Evolutionary conservation across 2,797 vertebrate genomes (phyloP), one percentile per base, ranked within the genome.

Genomic region (Sylvia borin): DNA sequence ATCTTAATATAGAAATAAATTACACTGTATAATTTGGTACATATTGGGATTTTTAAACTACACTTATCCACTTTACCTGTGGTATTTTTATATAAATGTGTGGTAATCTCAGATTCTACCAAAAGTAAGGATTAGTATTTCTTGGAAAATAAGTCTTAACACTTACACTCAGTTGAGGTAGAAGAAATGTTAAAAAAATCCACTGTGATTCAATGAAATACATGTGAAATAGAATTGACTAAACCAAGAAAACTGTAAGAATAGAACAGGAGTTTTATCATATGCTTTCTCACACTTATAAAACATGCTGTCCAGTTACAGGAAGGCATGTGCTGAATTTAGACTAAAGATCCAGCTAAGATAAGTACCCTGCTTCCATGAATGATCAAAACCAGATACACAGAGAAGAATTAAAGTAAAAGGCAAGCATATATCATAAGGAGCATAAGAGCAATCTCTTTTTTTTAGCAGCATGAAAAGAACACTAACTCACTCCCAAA

Each of bases 241-340:
- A 26, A 7, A 9, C 31, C 9, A 85, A 65, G 31, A 72, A 57
- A 79, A 62, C 5, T 10, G 57, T 4, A 54, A 60, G 12, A 77
- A 51, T 6, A n/a, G 13, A 70, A 31, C 18, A 4, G 0, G 0
- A 0, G 3, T 10, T 73, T 86, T 34, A 48, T 19, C 11, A 24
- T 57, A 10, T 1, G 2, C 9, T 47, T 93, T 72, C 64, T 85
- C n/a, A 65, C n/a, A 45, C 8, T 64, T 71, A 27, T 5, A 50
- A 57, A 77, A 62, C 14, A 58, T 7, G 18, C 16, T 81, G 13
- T 32, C 16, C 5, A 5, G 8, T 40, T 36, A 81, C 31, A 48
- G 51, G 27, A 88, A 88, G 72, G 13, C 20, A 45, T 12, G 6
- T 45, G 11, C 24, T 40, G 10, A 64, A 55, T 38, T 65, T 16